Base-by-base conservation (phyloP, 2,888 invertebrate genomes). In the Seira sanloemensis region DNA sequence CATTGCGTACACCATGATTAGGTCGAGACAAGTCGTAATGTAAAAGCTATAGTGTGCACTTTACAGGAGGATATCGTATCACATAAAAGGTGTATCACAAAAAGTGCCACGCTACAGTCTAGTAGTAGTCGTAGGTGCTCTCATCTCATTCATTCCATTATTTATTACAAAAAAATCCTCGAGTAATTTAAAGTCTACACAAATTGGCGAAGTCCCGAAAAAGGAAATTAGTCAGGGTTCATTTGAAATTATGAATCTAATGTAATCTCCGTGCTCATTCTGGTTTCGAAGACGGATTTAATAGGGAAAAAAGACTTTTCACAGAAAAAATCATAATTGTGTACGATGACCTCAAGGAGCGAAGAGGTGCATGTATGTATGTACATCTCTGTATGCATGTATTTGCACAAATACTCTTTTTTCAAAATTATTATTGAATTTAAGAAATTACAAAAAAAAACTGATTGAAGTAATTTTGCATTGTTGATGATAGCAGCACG, bases 341-440 rank as follows among this genome's bases (percentile, higher is more conserved):
- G 37, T n/a, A 58, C 58, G n/a, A 62, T 62, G 21, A 62, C 62
- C 62, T 62, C 62, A 12, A 62, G 62, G 19, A n/a, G n/a, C n/a
- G n/a, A n/a, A n/a, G n/a, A n/a, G n/a, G n/a, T n/a, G n/a, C n/a
- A n/a, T n/a, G n/a, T n/a, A n/a, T n/a, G n/a, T n/a, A n/a, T n/a
- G n/a, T n/a, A n/a, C n/a, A n/a, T n/a, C n/a, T n/a, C n/a, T n/a
- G n/a, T n/a, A n/a, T n/a, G n/a, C n/a, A n/a, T n/a, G n/a, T n/a
- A 62, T 21, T 2, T 19, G 19, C 19, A 62, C 5, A 62, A 62
- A 58, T 5, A 58, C n/a, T 9, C n/a, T 19, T 62, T 62, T 62
- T 62, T 62, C 2, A 62, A 62, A 62, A 21, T 62, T 62, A 21
- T 21, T 16, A 62, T 62, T 62, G 62, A 62, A 62, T 62, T 62